A percentile compares a stretch with the other conserved stretches of the same genome.
Evolutionary conservation across 2,888 invertebrate genomes (phyloP).

Genomic region (Leptinotarsa tumamoca): DNA sequence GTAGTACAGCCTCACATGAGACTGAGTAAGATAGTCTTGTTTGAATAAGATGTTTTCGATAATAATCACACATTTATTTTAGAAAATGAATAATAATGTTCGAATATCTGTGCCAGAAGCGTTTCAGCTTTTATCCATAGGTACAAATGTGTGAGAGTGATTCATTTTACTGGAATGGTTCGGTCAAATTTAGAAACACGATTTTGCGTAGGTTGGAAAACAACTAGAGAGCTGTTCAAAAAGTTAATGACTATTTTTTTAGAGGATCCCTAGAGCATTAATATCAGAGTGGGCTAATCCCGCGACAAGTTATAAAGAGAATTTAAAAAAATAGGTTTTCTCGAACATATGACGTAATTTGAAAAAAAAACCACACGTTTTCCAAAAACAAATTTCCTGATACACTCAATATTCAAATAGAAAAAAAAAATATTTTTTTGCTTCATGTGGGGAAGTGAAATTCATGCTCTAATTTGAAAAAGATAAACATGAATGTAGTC

Average conservation of each 20-base stretch:
- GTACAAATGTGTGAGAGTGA: constrained; percentile 47
- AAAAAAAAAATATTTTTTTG: too few relatives aligned
- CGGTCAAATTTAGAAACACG: constrained; percentile 46
- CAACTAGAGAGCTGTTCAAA: constrained; percentile 44
- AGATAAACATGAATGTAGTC: too few relatives aligned
- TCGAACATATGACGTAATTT: too few relatives aligned
- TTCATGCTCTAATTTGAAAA: too few relatives aligned
- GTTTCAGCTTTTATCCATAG: constrained; percentile 42
- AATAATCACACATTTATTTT: constrained; percentile 43
- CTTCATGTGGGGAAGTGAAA: too few relatives aligned
- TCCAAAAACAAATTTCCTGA: too few relatives aligned
- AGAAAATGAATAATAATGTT: constrained; percentile 53
- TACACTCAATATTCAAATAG: too few relatives aligned
- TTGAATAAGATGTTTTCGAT: background rate
- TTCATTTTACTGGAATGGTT: constrained; percentile 50
- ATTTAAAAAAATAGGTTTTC: background rate
- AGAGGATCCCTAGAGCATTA: background rate
- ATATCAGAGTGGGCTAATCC: background rate
- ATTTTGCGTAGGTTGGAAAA: constrained; percentile 55
- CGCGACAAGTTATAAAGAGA: background rate
- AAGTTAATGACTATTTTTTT: constrained; percentile 18
- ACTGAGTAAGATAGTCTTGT: background rate
- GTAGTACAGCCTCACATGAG: background rate
- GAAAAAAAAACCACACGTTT: too few relatives aligned
- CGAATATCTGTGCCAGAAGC: constrained; percentile 49